Evolutionary conservation across 92 coral and sea anemone genomes (phyloP), one percentile per base, ranked within the genome.

Genomic region (Zoanthus sansibaricus): DNA sequence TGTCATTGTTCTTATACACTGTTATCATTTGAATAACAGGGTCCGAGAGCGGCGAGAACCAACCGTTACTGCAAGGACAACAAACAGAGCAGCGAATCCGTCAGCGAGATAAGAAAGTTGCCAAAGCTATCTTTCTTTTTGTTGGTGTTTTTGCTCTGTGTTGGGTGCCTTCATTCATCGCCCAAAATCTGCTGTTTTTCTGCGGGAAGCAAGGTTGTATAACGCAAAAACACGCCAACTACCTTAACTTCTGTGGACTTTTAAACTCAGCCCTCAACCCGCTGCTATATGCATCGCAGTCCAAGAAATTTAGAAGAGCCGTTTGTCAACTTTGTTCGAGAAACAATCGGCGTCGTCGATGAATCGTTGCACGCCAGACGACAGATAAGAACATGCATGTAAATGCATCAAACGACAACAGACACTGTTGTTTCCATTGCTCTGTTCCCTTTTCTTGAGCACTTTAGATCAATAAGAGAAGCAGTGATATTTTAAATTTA

Each of bases 221-320:
- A 7, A 37, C 77, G 9, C 71, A 48, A 21, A 45, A 75, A 9
- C 4, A 64, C 11, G 58, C 72, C 2, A 66, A 85, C 42, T 47
- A 45, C 15, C 48, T 52, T 0, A 9, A 79, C n/a, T 83, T 91
- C 21, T 9, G 77, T 6, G 91, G 91, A 31, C 86, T 91, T 12
- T 66, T 87, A 5, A 91, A 82, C 42, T 91, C 88, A 25, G 93
- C 93, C 42, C 30, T 91, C 47, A 87, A 91, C 59, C 93, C 93
- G 5, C 17, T 77, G 10, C 9, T 91, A 25, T 91, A 91, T 69
- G 75, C 90, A 31, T 17, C 87, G 48, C 78, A 82, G 6, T 82
- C 88, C 71, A 86, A 66, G 9, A 87, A 83, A 18, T 91, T 87
- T 55, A 75, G 93, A 70, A 68, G 71, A 44, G 91, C 91, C 7